Conservation (phyloP, 2,888 invertebrate genomes). For the Anoplius nigerrimus region DNA sequence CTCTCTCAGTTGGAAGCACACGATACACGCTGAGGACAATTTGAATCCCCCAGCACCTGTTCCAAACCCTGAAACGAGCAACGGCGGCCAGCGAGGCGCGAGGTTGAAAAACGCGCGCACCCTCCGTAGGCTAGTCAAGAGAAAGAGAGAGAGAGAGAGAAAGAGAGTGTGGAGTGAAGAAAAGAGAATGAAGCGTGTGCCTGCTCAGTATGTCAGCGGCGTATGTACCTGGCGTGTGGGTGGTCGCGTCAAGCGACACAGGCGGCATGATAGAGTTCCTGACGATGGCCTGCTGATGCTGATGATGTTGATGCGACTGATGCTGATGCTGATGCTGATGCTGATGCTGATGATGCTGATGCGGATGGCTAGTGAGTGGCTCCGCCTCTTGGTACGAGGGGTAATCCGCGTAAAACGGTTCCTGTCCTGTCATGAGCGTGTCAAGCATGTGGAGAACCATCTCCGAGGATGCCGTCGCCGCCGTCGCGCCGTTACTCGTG, state of each 20-base stretch:
- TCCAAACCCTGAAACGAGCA: too few relatives aligned
- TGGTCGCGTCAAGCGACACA: slow-evolving; percentile 70
- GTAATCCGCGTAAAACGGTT: slow-evolving; percentile 84
- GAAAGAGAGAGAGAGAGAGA: too few relatives aligned
- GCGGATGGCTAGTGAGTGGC: slow-evolving; percentile 58
- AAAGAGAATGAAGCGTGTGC: too few relatives aligned
- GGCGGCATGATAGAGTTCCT: slow-evolving; percentile 69
- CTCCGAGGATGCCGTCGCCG: slow-evolving; percentile 75
- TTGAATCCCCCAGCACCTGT: too few relatives aligned
- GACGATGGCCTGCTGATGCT: slow-evolving; percentile 62
- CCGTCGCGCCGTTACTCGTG: slow-evolving; percentile 4
- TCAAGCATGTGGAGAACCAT: slow-evolving; percentile 87
- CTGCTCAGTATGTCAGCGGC: too few relatives aligned
- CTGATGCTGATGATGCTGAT: slow-evolving; percentile 60
- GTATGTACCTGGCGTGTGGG: slow-evolving; percentile 71
- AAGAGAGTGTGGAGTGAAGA: too few relatives aligned
- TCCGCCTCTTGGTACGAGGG: slow-evolving; percentile 75
- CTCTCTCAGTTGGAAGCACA: too few relatives aligned
- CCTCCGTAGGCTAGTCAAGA: too few relatives aligned
- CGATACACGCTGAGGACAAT: too few relatives aligned
- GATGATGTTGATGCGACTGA: slow-evolving; percentile 59
- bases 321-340: slow-evolving; percentile 62
- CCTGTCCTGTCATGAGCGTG: slow-evolving; percentile 79
- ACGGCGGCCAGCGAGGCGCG: too few relatives aligned
- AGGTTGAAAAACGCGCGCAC: too few relatives aligned